These are phyloP conservation scores for Mythimna vitellina DNA, from an alignment of 2,888 invertebrate genomes.

Conservation along the genomic window DNA sequence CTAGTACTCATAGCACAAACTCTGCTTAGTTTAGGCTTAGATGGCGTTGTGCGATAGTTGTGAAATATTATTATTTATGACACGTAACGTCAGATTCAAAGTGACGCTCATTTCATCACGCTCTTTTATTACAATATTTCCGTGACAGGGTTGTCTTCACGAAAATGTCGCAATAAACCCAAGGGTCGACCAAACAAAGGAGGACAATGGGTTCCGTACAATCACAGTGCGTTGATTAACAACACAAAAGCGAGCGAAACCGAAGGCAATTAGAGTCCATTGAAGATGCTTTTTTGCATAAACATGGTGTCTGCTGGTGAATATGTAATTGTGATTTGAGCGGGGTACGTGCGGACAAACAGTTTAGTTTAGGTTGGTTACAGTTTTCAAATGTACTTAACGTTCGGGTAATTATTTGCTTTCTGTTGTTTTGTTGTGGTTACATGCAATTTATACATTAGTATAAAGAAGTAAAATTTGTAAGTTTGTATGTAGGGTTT, in stretches of 20 bases:
- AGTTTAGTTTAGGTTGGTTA: constrained; percentile 24
- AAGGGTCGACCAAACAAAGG: constrained; percentile 53
- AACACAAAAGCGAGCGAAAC: constrained; percentile 73
- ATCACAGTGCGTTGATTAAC: constrained; percentile 74
- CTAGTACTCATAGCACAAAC: too few species aligned
- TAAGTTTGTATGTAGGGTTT: too few species aligned
- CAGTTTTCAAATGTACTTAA: constrained; percentile 21
- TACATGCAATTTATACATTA: neutral
- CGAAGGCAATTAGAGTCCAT: constrained; percentile 74
- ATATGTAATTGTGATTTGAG: constrained; percentile 53
- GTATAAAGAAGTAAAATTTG: too few species aligned
- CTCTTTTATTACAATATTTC: constrained; percentile 33
- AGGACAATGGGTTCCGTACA: constrained; percentile 68
- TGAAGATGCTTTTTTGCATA: constrained; percentile 65
- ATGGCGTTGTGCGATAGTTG: too few species aligned
- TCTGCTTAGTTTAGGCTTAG: too few species aligned
- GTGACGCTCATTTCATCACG: constrained; percentile 24
- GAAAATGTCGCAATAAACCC: constrained; percentile 59
- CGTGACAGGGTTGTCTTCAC: constrained; percentile 37
- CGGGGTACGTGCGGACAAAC: constrained; percentile 36
- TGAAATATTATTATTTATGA: neutral
- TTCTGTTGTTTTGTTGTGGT: neutral
- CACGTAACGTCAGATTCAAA: constrained; percentile 16
- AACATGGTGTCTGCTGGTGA: constrained; percentile 52
- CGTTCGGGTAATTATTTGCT: constrained; percentile 6